Evolutionary conservation across 2,113 vertebrate genomes (phyloP).

Genomic region (Microtus oregoni): DNA sequence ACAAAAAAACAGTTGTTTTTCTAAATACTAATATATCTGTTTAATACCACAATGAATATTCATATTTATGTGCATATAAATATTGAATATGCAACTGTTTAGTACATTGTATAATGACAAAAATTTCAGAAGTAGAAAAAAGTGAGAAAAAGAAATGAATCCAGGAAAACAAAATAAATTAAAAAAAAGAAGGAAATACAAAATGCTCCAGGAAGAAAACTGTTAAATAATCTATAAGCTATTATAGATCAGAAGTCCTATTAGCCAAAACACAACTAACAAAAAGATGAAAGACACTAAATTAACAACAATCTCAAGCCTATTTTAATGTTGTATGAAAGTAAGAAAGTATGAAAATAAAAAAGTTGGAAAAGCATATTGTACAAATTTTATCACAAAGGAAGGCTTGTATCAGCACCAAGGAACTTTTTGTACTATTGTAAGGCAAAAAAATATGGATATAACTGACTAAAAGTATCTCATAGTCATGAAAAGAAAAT

Average conservation of each 20-base stretch:
- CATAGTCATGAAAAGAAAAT: neutral
- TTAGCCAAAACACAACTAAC: neutral
- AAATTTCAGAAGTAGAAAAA: neutral
- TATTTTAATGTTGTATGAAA: neutral
- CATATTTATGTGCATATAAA: neutral
- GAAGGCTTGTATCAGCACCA: neutral
- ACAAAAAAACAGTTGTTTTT: neutral
- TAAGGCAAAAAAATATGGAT: constrained; percentile 28
- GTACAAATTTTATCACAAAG: neutral
- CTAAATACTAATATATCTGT: neutral
- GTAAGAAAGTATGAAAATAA: neutral
- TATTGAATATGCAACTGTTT: neutral
- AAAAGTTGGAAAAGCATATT: neutral
- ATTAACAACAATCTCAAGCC: neutral
- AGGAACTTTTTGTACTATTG: neutral
- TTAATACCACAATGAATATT: neutral
- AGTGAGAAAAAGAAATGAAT: neutral
- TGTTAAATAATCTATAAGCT: neutral
- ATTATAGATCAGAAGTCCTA: neutral
- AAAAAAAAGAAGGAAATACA: neutral
- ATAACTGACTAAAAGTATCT: neutral
- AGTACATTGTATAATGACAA: neutral
- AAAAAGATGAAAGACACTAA: neutral
- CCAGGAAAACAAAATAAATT: neutral
- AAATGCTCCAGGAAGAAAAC: neutral